phyloP scores from a whole-genome alignment of 2,888 invertebrate species.

The Axea sp. region DNA sequence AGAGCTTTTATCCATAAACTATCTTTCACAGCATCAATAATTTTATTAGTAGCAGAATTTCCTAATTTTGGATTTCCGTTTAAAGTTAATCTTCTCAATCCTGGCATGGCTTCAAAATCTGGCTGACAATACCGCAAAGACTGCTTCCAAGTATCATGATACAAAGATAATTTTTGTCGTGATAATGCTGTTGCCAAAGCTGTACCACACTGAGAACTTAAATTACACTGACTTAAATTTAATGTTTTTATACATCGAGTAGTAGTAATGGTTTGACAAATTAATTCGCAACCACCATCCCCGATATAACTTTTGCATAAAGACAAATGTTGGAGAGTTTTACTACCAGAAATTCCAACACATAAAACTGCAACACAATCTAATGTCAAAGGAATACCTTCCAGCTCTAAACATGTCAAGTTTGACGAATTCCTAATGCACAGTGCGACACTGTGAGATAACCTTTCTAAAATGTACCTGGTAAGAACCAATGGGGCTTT shows the following conservation, averaged over 20 bases:
- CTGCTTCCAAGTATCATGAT: conserved; percentile 90
- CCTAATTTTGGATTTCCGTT: conserved; percentile 86
- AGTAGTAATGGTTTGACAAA: conserved; percentile 85
- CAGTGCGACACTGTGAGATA: conserved; percentile 84
- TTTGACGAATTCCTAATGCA: conserved; percentile 84
- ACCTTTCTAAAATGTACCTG: conserved; percentile 84
- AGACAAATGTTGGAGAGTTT: conserved; percentile 84
- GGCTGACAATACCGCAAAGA: conserved; percentile 89
- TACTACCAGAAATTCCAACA: conserved; percentile 84
- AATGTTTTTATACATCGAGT: conserved; percentile 85
- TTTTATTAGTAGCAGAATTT: conserved; percentile 82
- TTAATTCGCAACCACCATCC: conserved; percentile 85
- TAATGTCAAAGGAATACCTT: conserved; percentile 86
- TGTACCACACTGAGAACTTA: conserved; percentile 83
- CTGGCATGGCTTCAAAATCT: conserved; percentile 86
- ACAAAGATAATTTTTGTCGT: conserved; percentile 86
- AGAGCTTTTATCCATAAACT: conserved; percentile 91
- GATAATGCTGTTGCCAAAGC: conserved; percentile 82
- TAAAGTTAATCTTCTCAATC: conserved; percentile 85
- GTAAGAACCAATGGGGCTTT: conserved; percentile 85
- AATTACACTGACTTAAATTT: conserved; percentile 85
- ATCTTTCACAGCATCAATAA: conserved; percentile 86
- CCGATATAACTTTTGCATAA: conserved; percentile 85
- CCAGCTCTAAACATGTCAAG: conserved; percentile 83
- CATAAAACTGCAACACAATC: conserved; percentile 83